Evolutionary conservation across 2,797 vertebrate genomes (phyloP).

Genomic region (Gallinago nigripennis): DNA sequence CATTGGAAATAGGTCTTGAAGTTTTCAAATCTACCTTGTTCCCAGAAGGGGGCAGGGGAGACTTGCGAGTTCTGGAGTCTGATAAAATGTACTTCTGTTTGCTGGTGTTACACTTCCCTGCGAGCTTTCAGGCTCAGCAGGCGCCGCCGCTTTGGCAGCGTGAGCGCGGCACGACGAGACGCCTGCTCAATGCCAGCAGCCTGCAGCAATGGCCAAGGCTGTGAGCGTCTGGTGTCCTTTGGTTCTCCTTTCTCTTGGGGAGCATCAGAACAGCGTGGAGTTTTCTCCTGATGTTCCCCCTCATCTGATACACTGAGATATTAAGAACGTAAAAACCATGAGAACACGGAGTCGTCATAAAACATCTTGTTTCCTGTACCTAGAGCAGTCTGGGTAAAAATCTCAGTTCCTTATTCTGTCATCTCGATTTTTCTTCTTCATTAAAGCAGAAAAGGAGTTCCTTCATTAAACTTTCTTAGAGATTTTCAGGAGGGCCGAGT

Average conservation of each 20-base stretch:
- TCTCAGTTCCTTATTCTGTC: neutral
- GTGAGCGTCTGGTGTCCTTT: neutral
- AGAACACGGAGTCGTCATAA: neutral
- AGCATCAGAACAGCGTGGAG: neutral
- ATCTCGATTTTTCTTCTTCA: neutral
- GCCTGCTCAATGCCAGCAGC: neutral
- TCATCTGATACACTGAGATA: neutral
- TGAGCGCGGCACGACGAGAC: accelerated
- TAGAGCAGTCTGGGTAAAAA: neutral
- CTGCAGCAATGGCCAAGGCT: neutral
- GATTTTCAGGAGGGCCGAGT: neutral
- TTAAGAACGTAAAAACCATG: accelerated
- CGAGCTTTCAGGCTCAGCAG: neutral
- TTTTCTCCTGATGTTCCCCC: neutral
- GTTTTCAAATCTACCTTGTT: slow-evolving; percentile 35
- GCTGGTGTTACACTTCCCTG: neutral
- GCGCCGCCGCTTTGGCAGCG: neutral
- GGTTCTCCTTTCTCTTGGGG: neutral
- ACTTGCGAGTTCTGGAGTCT: neutral
- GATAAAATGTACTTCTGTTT: slow-evolving; percentile 13
- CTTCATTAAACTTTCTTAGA: neutral
- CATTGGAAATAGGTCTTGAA: neutral
- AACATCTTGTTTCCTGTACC: neutral
- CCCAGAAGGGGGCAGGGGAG: slow-evolving; percentile 68
- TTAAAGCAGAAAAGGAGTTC: neutral